Percentiles rank a stretch among this genome's conserved stretches.
phyloP scores from a whole-genome alignment of 1,140 invertebrate genomes.

The Archivesica marissinica region DNA sequence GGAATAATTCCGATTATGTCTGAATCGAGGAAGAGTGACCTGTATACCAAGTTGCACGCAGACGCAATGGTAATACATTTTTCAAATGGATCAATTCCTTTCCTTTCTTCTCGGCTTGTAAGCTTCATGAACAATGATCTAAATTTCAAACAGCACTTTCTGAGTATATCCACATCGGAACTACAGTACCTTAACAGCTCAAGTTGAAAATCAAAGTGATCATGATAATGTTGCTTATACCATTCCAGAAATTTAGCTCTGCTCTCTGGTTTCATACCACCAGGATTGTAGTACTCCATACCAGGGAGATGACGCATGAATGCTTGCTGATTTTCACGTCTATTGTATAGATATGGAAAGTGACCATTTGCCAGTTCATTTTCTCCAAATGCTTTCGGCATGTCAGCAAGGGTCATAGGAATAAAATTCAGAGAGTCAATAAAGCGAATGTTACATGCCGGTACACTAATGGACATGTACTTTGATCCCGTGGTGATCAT shows the following conservation, averaged over 20 bases:
- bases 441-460: neutral
- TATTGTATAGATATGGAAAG: slow-evolving; percentile 21
- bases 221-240: neutral
- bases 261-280: slow-evolving; percentile 10
- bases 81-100: slow-evolving; percentile 35
- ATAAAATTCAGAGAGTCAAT: slow-evolving; percentile 49
- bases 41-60: slow-evolving; percentile 5
- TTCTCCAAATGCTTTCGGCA: slow-evolving; percentile 38
- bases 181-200: neutral
- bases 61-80: slow-evolving; percentile 30
- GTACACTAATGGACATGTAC: slow-evolving; percentile 17
- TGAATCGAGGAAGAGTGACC: neutral
- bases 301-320: neutral
- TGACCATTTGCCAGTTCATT: slow-evolving; percentile 22
- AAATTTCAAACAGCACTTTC: neutral
- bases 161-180: slow-evolving; percentile 52
- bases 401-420: slow-evolving; percentile 21
- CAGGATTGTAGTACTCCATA: neutral
- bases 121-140: neutral
- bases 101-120: neutral
- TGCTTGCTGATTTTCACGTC: slow-evolving; percentile 18
- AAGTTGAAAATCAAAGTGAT: neutral
- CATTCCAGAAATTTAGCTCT: neutral
- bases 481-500: slow-evolving; percentile 19
- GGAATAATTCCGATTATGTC: neutral